phyloP scores from a whole-genome alignment of 2,113 vertebrate genomes.

The Leptobrachium ailaonicum region DNA sequence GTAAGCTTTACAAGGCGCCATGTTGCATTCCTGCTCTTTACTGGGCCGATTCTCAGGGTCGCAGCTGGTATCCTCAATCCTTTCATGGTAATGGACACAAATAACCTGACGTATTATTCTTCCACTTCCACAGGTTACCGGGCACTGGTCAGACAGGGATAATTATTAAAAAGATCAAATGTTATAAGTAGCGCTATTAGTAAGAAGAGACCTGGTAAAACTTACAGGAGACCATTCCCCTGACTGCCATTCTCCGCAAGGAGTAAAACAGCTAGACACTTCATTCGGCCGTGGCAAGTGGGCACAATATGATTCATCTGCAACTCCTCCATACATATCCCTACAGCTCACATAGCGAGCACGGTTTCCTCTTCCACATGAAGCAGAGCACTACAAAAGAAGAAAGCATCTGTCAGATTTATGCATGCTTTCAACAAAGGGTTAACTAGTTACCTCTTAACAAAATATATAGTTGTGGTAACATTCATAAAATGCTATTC shows the following conservation, averaged over 20 bases:
- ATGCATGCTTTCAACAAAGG: too few relatives aligned
- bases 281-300: conserved; percentile 83
- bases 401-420: conserved; percentile 21
- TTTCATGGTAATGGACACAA: conserved; percentile 83
- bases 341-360: conserved; percentile 94
- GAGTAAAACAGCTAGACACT: conserved; percentile 79
- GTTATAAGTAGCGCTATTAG: background rate
- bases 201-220: conserved; percentile 44
- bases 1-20: conserved; percentile 72
- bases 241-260: conserved; percentile 88
- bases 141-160: conserved; percentile 77
- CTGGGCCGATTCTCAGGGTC: conserved; percentile 74
- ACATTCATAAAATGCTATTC: too few relatives aligned
- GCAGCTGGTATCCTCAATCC: conserved; percentile 81
- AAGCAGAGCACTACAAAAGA: conserved; percentile 82
- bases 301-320: conserved; percentile 82
- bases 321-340: conserved; percentile 76
- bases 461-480: too few relatives aligned
- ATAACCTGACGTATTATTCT: conserved; percentile 79
- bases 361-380: conserved; percentile 84
- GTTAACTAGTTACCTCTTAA: too few relatives aligned
- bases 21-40: conserved; percentile 77
- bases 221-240: conserved; percentile 91
- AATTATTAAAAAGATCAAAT: conserved; percentile 41
- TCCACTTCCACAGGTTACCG: conserved; percentile 83